These are phyloP conservation scores for Aurelia sp. DNA, from an alignment of 30 jellyfish, hydroid and myxozoan species.

Conservation along the genomic window DNA sequence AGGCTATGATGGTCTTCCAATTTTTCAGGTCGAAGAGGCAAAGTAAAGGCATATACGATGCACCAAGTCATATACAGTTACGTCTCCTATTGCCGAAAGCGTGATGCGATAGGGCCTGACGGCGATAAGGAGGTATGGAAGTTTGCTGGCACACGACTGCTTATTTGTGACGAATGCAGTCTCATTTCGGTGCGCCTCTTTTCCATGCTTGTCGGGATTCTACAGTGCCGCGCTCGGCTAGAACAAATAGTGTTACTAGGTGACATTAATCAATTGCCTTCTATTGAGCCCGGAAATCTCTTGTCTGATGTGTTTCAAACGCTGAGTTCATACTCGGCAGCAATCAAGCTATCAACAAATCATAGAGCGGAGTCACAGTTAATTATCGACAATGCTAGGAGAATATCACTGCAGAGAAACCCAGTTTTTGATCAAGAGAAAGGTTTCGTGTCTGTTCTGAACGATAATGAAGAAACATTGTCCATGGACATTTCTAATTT, in stretches of 20 bases:
- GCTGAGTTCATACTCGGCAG: not conserved
- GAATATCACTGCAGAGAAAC: not conserved
- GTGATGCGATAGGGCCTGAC: not conserved
- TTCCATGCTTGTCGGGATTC: constrained; percentile 23
- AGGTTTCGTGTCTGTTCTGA: constrained; percentile 4
- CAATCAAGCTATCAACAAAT: constrained; percentile 3
- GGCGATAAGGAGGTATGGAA: not conserved
- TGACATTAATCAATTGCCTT: constrained; percentile 22
- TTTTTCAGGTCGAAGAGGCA: not conserved
- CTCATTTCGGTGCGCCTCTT: constrained; percentile 32
- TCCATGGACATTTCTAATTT: not conserved
- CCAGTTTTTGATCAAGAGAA: not conserved
- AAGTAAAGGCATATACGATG: constrained; percentile 23
- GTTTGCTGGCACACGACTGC: constrained; percentile 3
- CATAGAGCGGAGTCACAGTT: constrained; percentile 29
- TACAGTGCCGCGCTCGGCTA: constrained; percentile 9
- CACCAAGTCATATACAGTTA: constrained; percentile 25
- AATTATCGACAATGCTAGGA: constrained; percentile 2
- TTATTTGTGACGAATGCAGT: constrained; percentile 39
- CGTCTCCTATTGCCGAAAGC: constrained; percentile 9
- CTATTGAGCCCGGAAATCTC: constrained; percentile 28
- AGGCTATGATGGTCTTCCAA: not conserved
- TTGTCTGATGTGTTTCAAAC: constrained; percentile 9
- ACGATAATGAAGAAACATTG: not conserved
- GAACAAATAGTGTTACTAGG: constrained; percentile 13